Base-by-base conservation (phyloP, 2,113 vertebrate genomes). In the Nyctibius bracteatus region DNA sequence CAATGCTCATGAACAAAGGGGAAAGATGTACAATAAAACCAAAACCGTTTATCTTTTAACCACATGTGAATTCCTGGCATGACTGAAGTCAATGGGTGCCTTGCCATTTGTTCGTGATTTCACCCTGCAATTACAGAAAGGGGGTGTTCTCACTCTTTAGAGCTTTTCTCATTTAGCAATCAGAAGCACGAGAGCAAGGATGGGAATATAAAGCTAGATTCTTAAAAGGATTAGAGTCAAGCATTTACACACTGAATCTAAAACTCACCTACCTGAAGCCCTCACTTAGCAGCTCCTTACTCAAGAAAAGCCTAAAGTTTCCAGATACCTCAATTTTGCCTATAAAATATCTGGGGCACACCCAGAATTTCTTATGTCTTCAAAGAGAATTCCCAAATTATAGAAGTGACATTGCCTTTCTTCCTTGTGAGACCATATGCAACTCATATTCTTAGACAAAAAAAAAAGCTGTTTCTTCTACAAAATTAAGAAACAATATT, bases 31-130 rank as follows among this genome's bases (percentile, higher is more conserved):
- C 55, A 84, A 96, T 57, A 59, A 92, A 67, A 77, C 20, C 74
- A 94, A 87, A 88, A 61, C 31, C 58, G 72, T 74, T 67, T 85
- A 85, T 57, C 70, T 85, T 67, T 93, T 93, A 88, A 81, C 80
- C 92, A 95, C 79, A 90, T 92, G 96, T 67, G 67, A 70, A 73
- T 81, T 96, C 66, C 46, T 90, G 71, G 67, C 37, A 31, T 24
- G 58, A 49, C 67, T 73, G 58, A 80, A 93, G 90, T 81, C 75
- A 73, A 10, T 0, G 55, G 33, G 43, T 88, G 41, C 68, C 27
- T 41, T 71, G 51, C 44, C 55, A 63, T 68, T 90, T 77, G 71
- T 62, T 44, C 31, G 41, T 67, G 82, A 74, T 88, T 88, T 86
- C 75, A 59, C 67, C 27, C 30, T 73, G 46, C 15, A 43, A 7